A percentile compares a stretch with the other conserved stretches of the same genome.
Conservation (phyloP, 2,888 invertebrate genomes). For the Torymus texanus region DNA sequence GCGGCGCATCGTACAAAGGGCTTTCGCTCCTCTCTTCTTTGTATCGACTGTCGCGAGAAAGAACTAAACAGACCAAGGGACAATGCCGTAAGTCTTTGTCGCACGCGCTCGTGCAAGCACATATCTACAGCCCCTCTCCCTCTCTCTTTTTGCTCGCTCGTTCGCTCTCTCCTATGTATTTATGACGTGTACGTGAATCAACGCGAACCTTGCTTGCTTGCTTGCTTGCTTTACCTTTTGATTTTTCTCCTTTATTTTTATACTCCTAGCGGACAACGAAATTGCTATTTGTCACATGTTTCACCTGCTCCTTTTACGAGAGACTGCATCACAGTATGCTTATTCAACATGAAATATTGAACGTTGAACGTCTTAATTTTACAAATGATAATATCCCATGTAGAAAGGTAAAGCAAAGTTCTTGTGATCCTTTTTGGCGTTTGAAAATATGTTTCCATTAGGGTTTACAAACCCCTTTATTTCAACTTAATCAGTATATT, state of each 20-base stretch:
- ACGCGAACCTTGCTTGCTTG: neutral
- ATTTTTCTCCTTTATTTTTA: slow-evolving; percentile 28
- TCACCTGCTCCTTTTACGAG: neutral
- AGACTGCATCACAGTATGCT: neutral
- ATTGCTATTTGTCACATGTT: slow-evolving; percentile 19
- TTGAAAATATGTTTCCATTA: too few relatives aligned
- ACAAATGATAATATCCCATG: too few relatives aligned
- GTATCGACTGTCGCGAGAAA: slow-evolving; percentile 67
- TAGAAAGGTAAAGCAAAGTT: too few relatives aligned
- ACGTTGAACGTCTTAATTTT: slow-evolving; percentile 64
- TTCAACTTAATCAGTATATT: too few relatives aligned
- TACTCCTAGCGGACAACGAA: neutral
- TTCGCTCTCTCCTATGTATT: slow-evolving; percentile 33
- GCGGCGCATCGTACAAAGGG: slow-evolving; percentile 64
- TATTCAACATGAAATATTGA: slow-evolving; percentile 50
- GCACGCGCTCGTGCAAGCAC: slow-evolving; percentile 10
- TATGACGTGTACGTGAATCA: slow-evolving; percentile 46
- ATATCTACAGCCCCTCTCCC: slow-evolving; percentile 27
- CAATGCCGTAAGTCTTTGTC: slow-evolving; percentile 65
- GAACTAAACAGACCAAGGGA: slow-evolving; percentile 66
- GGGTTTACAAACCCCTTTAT: too few relatives aligned
- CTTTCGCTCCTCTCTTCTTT: slow-evolving; percentile 66
- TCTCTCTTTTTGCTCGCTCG: slow-evolving; percentile 26
- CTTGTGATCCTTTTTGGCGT: too few relatives aligned
- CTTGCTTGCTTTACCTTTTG: slow-evolving; percentile 1